Percentiles rank a stretch among this genome's conserved stretches.
These are phyloP conservation scores for Mormyrus iriodes DNA, from an alignment of 2,113 vertebrate species.

Conservation along the genomic window DNA sequence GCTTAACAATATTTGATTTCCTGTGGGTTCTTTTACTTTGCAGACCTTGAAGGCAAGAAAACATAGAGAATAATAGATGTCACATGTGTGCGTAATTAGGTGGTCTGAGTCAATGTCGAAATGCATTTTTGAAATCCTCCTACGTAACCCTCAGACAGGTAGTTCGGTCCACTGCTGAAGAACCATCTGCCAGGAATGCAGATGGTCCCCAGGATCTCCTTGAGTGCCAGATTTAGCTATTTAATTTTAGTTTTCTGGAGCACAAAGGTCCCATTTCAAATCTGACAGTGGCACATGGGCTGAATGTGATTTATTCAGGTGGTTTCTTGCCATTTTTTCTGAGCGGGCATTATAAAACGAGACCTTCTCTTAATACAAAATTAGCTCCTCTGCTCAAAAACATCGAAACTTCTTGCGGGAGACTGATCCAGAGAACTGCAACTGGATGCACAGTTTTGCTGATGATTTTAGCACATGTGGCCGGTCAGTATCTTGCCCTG, in stretches of 20 bases:
- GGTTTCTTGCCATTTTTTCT: neutral
- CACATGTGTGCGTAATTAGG: constrained; percentile 12
- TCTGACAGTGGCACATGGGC: neutral
- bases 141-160: neutral
- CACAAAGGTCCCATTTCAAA: neutral
- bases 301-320: neutral
- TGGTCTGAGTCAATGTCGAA: neutral
- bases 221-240: neutral
- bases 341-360: neutral
- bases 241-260: constrained; percentile 1
- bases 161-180: neutral
- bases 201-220: neutral
- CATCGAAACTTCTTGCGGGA: constrained; percentile 36
- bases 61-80: constrained; percentile 5
- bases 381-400: constrained; percentile 21
- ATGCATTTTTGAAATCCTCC: neutral
- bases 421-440: constrained; percentile 30
- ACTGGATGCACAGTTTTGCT: constrained; percentile 32
- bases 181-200: neutral
- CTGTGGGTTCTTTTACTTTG: constrained; percentile 9
- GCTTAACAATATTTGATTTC: constrained; percentile 24
- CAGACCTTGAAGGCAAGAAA: constrained; percentile 7
- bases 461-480: constrained; percentile 32
- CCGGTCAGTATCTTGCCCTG: constrained; percentile 35
- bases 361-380: neutral